These are phyloP conservation scores for Melieria crassipennis DNA, from an alignment of 2,888 invertebrate genomes.

Conservation along the genomic window DNA sequence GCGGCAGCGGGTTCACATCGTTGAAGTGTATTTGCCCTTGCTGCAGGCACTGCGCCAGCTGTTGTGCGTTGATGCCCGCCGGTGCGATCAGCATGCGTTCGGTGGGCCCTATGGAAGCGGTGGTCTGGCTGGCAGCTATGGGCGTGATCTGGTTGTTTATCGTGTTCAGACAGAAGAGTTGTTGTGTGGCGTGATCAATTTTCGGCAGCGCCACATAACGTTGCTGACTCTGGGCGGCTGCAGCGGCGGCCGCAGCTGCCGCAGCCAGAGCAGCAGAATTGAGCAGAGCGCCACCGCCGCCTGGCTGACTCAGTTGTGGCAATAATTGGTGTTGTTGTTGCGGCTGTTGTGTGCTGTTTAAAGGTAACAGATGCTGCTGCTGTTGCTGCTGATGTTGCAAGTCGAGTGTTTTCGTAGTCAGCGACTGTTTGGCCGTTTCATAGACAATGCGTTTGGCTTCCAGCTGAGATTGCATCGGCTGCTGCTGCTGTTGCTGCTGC, in stretches of 20 bases:
- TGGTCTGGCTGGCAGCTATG: constrained; percentile 63
- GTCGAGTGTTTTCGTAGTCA: too few species aligned
- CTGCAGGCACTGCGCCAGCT: constrained; percentile 63
- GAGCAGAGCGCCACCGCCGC: too few species aligned
- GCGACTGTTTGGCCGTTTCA: too few species aligned
- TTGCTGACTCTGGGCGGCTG: constrained; percentile 42
- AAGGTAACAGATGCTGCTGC: constrained; percentile 10
- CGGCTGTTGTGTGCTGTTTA: constrained; percentile 23
- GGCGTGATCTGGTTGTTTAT: constrained; percentile 66
- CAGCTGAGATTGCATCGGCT: constrained; percentile 34
- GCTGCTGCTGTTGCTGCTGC: constrained; percentile 40
- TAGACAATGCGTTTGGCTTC: neutral
- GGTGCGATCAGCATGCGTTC: constrained; percentile 65
- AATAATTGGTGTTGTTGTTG: constrained; percentile 15
- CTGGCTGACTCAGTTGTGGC: constrained; percentile 41
- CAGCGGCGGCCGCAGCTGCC: constrained; percentile 6
- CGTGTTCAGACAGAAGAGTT: constrained; percentile 64
- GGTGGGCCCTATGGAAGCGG: constrained; percentile 64
- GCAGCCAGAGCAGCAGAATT: neutral
- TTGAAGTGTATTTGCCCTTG: constrained; percentile 66
- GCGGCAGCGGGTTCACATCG: constrained; percentile 60
- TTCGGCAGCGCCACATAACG: constrained; percentile 64
- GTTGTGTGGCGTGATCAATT: constrained; percentile 63
- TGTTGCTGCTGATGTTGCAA: constrained; percentile 36
- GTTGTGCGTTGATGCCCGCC: constrained; percentile 66